Evolutionary conservation across 2,888 invertebrate species (phyloP).

Genomic region (Allolobophora icterica): DNA sequence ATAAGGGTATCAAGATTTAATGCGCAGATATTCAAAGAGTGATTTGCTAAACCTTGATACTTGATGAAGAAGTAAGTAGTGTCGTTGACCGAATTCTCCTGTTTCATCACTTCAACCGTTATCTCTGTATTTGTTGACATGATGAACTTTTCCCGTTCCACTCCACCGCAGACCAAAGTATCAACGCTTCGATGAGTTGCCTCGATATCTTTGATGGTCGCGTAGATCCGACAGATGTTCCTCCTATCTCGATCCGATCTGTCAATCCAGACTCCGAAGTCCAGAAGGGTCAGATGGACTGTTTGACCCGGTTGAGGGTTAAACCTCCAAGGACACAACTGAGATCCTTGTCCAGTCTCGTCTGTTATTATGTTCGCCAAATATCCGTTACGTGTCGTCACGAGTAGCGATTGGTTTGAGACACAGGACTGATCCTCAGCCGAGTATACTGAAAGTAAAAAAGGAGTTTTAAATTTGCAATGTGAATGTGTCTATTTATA

Average conservation of each 20-base stretch:
- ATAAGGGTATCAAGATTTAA: neutral
- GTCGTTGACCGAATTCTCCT: neutral
- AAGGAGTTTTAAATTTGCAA: too few species aligned
- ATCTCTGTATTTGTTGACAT: neutral
- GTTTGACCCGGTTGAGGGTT: neutral
- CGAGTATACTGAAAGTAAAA: neutral
- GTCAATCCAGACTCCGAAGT: constrained; percentile 24
- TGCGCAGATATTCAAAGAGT: neutral
- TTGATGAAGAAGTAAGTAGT: constrained; percentile 11
- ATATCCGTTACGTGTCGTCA: neutral
- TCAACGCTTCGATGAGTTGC: neutral
- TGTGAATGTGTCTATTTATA: too few species aligned
- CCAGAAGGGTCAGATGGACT: constrained; percentile 22
- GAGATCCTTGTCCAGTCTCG: neutral
- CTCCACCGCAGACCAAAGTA: neutral
- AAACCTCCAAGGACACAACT: constrained; percentile 5
- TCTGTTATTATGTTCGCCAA: neutral
- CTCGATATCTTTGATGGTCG: neutral
- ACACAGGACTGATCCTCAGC: neutral
- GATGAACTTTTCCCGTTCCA: neutral
- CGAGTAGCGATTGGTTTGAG: neutral
- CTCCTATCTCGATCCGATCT: neutral
- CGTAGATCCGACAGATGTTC: neutral
- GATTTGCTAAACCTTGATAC: neutral
- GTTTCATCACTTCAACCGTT: neutral